Conservation (phyloP, 2,888 invertebrate species). For the Harpagoxenus sublaevis region DNA sequence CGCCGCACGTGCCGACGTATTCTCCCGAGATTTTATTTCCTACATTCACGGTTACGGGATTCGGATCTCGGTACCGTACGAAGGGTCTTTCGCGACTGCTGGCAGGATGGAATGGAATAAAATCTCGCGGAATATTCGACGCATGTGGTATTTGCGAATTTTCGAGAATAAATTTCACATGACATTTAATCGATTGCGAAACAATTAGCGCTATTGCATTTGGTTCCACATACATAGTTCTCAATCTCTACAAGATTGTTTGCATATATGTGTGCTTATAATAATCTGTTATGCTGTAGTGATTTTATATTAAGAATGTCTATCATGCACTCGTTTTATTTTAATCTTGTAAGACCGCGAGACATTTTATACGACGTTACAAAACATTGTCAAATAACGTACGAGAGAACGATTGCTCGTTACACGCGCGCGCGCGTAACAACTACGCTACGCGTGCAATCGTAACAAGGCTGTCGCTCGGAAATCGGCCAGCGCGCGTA, state of each 20-base stretch:
- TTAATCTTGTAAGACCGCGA: background rate
- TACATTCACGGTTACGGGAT: conserved; percentile 27
- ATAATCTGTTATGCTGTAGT: background rate
- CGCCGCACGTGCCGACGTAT: background rate
- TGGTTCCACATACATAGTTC: background rate
- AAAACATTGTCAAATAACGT: background rate
- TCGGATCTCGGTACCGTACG: background rate
- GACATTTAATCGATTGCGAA: background rate
- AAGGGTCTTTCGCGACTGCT: background rate
- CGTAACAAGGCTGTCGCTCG: conserved; percentile 12
- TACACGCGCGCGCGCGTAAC: conserved; percentile 5
- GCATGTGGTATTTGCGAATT: conserved; percentile 2
- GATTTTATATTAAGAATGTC: background rate
- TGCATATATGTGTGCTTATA: background rate
- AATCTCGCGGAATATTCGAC: conserved; percentile 13
- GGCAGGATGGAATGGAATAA: background rate
- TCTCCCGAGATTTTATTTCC: conserved; percentile 24
- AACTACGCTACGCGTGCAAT: background rate
- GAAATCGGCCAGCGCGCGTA: conserved; percentile 22
- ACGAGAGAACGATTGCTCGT: background rate
- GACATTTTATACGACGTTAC: background rate
- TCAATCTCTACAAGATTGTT: background rate
- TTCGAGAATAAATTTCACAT: conserved; percentile 1
- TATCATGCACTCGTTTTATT: background rate
- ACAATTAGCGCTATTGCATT: background rate